Percentiles rank a stretch among this genome's conserved stretches.
phyloP scores from a whole-genome alignment of 2,888 invertebrate species.

The Colletes collaris region DNA sequence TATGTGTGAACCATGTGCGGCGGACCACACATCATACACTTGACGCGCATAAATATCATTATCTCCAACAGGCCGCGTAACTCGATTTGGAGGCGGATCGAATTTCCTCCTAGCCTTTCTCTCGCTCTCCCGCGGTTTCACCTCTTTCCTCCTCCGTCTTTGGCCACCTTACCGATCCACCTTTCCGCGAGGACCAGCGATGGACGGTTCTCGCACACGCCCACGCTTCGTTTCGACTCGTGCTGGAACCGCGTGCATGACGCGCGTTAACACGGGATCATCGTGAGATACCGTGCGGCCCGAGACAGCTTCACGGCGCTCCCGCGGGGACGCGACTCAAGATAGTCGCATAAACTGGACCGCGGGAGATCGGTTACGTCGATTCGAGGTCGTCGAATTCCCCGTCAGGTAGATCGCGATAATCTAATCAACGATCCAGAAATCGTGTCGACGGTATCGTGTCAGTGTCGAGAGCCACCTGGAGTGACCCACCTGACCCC shows the following conservation, averaged over 20 bases:
- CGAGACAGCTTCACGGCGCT: too few species aligned
- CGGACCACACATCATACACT: constrained; percentile 70
- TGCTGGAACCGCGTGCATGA: neutral
- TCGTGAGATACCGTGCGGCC: too few species aligned
- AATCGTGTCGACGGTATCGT: constrained; percentile 66
- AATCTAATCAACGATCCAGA: constrained; percentile 68
- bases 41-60: constrained; percentile 76
- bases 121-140: neutral
- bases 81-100: constrained; percentile 70
- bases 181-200: constrained; percentile 25
- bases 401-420: constrained; percentile 58
- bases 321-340: too few species aligned
- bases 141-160: constrained; percentile 8
- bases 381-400: neutral
- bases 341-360: too few species aligned
- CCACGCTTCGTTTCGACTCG: constrained; percentile 31
- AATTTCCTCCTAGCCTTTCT: constrained; percentile 34
- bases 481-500: constrained; percentile 71
- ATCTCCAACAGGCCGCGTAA: constrained; percentile 74
- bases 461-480: constrained; percentile 70
- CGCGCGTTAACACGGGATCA: neutral
- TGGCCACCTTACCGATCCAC: constrained; percentile 37
- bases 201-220: constrained; percentile 31
- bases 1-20: constrained; percentile 65
- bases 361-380: constrained; percentile 4